Evolutionary conservation across 2,797 vertebrate species (phyloP), one percentile per base, ranked within the genome.

Genomic region (Tapirus indicus): DNA sequence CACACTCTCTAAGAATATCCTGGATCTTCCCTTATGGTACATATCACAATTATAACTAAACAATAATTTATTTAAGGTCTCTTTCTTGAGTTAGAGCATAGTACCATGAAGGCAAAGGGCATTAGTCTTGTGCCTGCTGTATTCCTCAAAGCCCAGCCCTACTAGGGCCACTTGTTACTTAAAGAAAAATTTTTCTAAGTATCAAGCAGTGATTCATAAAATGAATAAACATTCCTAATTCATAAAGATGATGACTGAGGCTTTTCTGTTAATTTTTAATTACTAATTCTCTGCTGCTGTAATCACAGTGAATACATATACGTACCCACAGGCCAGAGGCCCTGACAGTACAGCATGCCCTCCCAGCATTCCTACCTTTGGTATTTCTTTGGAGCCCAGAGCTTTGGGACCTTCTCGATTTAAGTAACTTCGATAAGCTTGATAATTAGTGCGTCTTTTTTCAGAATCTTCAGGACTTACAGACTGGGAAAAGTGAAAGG

Each of bases 331-430:
- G 0, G 5, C 41, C 49, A 60, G 44, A 60, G 44, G 58, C 64
- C 58, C n/a, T 52, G 10, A n/a, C 52, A 58, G 29, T 21, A 13
- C 0, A 1, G 14, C 64, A 27, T 2, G 14, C 38, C 27, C 82
- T 13, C 71, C 38, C 9, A 2, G 25, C 2, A 17, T 23, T 83
- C 89, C 98, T 94, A 99, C 99, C 98, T 98, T 98, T 6, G 99
- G 99, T 91, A 99, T 99, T 96, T 99, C 99, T 98, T 99, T 99
- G 91, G 99, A 99, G 44, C 99, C 99, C 97, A 99, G 99, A 0
- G 99, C 99, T 97, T 99, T 99, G 0, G 99, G 99, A 68, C 99
- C 99, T 74, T 99, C 99, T n/a, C 99, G 98, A 98, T 99, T 99
- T 27, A 99, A 99, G 98, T 97, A 99, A 98, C 99, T 99, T 91